These are phyloP conservation scores for Argopecten irradians DNA, from an alignment of 1,140 invertebrate species.

Conservation along the genomic window DNA sequence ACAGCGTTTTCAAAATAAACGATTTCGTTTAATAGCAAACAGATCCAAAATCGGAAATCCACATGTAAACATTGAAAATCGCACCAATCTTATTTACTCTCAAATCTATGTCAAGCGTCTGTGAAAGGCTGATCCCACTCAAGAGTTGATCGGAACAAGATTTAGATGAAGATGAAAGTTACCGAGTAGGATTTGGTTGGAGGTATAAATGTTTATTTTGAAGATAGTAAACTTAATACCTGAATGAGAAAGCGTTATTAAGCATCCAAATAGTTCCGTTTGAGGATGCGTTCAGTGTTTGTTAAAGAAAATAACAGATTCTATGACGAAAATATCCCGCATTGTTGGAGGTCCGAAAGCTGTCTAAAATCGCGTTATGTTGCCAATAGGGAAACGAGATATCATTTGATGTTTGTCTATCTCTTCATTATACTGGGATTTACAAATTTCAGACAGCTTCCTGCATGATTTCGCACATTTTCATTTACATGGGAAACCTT, in stretches of 20 bases:
- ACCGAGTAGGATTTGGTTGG: not conserved
- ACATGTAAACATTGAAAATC: constrained; percentile 2
- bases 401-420: no score
- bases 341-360: not conserved
- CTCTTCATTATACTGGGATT: no score
- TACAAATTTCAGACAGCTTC: no score
- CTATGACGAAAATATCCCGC: not conserved
- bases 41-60: not conserved
- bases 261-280: not conserved
- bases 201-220: not conserved
- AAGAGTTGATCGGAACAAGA: not conserved
- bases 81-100: not conserved
- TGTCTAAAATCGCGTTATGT: no score
- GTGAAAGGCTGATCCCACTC: not conserved
- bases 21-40: not conserved
- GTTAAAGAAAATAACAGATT: not conserved
- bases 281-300: not conserved
- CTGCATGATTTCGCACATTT: no score
- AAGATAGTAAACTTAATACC: not conserved
- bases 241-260: not conserved
- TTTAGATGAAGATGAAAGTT: not conserved
- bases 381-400: no score
- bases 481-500: no score
- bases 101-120: not conserved
- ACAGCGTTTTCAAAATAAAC: constrained; percentile 11